phyloP scores from a whole-genome alignment of 2,113 vertebrate species.

The Neogobius melanostomus region DNA sequence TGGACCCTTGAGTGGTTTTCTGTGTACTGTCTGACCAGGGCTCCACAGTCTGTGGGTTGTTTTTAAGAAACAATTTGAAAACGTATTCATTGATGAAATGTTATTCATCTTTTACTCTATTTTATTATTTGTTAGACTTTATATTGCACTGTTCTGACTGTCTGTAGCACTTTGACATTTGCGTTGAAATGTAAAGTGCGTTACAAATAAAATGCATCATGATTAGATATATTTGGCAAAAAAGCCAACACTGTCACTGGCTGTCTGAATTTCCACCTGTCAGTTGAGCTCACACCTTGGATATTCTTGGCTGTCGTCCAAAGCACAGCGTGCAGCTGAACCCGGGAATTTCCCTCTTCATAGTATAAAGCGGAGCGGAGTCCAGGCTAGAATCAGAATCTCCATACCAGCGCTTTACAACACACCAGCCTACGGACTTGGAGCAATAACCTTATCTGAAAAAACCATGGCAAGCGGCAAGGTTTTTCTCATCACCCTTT shows the following conservation, averaged over 20 bases:
- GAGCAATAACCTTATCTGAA: background rate
- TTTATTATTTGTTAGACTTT: too few species aligned
- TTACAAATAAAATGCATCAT: too few species aligned
- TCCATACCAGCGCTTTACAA: background rate
- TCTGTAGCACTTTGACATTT: too few species aligned
- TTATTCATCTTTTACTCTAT: too few species aligned
- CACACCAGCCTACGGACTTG: background rate
- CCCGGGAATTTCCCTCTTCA: conserved; percentile 16
- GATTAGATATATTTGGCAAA: background rate
- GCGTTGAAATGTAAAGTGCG: too few species aligned
- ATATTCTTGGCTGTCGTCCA: background rate
- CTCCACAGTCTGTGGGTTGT: too few species aligned
- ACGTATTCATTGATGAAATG: too few species aligned
- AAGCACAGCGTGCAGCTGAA: background rate
- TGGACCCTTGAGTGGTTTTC: too few species aligned
- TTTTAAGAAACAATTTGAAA: too few species aligned
- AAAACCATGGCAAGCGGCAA: conserved; percentile 39
- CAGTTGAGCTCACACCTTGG: background rate
- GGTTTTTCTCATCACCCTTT: conserved; percentile 11
- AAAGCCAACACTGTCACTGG: too few species aligned
- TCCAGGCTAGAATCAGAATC: background rate
- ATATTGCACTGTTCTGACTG: too few species aligned
- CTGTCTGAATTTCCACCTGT: background rate
- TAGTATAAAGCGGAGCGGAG: fast-evolving
- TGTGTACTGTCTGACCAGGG: too few species aligned